phyloP scores from a whole-genome alignment of 1,140 invertebrate genomes.

The Pogonomyrmex californicus region DNA sequence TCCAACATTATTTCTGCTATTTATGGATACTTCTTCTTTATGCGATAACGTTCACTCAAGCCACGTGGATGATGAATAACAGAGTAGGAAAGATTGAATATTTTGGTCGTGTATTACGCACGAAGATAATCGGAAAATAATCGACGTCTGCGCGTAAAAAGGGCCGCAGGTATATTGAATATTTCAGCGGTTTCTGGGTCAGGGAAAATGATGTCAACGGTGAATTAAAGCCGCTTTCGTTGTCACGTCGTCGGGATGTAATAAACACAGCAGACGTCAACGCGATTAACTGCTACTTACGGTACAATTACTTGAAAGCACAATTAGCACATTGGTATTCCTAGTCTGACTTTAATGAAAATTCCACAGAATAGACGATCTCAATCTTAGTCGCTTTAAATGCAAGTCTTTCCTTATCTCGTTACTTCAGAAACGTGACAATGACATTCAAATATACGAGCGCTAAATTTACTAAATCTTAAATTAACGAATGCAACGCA shows the following conservation, averaged over 20 bases:
- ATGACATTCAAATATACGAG: neutral
- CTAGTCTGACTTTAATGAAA: constrained; percentile 23
- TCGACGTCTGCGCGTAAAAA: constrained; percentile 51
- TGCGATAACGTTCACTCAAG: neutral
- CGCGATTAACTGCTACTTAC: constrained; percentile 18
- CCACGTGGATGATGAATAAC: neutral
- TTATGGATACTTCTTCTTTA: neutral
- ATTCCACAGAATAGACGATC: neutral
- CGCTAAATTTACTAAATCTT: neutral
- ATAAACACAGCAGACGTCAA: constrained; percentile 57
- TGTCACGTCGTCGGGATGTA: constrained; percentile 47
- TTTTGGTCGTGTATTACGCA: constrained; percentile 52
- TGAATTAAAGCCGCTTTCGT: constrained; percentile 79
- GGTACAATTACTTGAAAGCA: constrained; percentile 28
- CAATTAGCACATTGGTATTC: constrained; percentile 30
- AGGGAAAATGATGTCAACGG: constrained; percentile 80
- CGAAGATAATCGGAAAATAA: constrained; percentile 64
- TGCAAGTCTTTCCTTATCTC: neutral
- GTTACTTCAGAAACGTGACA: neutral
- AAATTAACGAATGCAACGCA: neutral
- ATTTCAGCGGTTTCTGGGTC: constrained; percentile 78
- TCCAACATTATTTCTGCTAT: neutral
- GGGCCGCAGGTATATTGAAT: constrained; percentile 71
- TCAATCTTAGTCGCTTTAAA: neutral
- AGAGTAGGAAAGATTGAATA: constrained; percentile 31